Evolutionary conservation across 2,797 vertebrate genomes (phyloP), one percentile per base, ranked within the genome.

Genomic region (Toxotes lorentzi): DNA sequence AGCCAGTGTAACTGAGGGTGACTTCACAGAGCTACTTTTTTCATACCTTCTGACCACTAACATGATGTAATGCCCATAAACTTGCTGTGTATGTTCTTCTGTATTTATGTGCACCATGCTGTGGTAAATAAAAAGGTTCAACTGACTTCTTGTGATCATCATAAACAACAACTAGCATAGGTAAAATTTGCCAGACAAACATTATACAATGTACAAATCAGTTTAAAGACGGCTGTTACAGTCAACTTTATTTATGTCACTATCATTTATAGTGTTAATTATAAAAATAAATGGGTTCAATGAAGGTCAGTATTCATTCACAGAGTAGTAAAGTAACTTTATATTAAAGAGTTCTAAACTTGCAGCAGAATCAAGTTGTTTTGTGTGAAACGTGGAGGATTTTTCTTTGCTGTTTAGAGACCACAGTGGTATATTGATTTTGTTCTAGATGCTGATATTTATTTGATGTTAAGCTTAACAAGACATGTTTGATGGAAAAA

Each of bases 31-130:
- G 30, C 54, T 41, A 19, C 21, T 7, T 68, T 75, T 30, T 73
- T 67, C 27, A 69, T 70, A 65, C 69, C 59, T n/a, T 57, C 24
- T 71, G 53, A 72, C 50, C 34, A n/a, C 34, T 34, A 59, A 76
- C 57, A 79, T 91, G 84, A 88, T 79, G 73, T 84, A 80, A 86
- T 83, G 65, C 54, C 40, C 51, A 74, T 64, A 62, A 43, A 43
- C 51, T 5, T 61, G 48, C 7, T 73, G 53, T 76, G 23, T 14
- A 10, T 67, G 21, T 65, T 40, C 14, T 35, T 65, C 7, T 45
- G 35, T 58, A 19, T 63, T 12, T 16, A 13, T 17, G 7, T 60
- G 32, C 4, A 21, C 21, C 3, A 4, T 35, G 40, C 7, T 27
- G 17, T n/a, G 4, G 24, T 59, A 4, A 60, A 56, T 51, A 6